A percentile compares a stretch with the other conserved stretches of the same genome.
phyloP scores from a whole-genome alignment of 30 jellyfish, hydroid and myxozoan genomes.

The Aurelia aurita region DNA sequence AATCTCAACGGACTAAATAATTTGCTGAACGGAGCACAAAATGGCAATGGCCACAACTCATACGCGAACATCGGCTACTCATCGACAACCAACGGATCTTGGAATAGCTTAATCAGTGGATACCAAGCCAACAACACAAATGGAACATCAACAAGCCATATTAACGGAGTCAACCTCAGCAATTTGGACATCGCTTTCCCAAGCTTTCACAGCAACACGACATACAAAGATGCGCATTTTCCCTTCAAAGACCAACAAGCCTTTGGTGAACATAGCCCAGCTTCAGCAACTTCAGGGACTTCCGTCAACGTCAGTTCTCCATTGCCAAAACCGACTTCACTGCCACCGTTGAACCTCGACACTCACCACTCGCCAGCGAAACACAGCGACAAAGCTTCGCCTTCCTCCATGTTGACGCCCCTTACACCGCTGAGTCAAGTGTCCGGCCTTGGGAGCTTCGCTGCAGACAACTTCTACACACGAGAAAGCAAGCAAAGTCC shows the following conservation, averaged over 20 bases:
- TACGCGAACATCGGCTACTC: slow-evolving; percentile 50
- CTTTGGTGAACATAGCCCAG: slow-evolving; percentile 76
- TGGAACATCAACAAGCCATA: slow-evolving; percentile 54
- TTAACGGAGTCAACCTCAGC: slow-evolving; percentile 50
- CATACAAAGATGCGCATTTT: slow-evolving; percentile 65
- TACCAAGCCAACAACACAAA: slow-evolving; percentile 29
- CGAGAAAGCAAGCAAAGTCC: slow-evolving; percentile 93
- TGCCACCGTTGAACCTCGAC: slow-evolving; percentile 89
- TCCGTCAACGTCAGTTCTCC: slow-evolving; percentile 63
- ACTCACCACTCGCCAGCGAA: slow-evolving; percentile 70
- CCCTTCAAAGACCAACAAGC: slow-evolving; percentile 75
- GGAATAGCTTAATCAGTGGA: slow-evolving; percentile 58
- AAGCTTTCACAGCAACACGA: slow-evolving; percentile 54
- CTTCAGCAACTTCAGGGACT: slow-evolving; percentile 44
- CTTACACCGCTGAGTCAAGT: slow-evolving; percentile 96
- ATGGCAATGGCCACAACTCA: slow-evolving; percentile 45
- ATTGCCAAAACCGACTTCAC: slow-evolving; percentile 74
- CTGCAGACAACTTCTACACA: slow-evolving; percentile 75
- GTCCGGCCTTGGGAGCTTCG: slow-evolving; percentile 87
- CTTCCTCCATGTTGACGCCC: slow-evolving; percentile 96
- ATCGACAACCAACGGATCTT: slow-evolving; percentile 38
- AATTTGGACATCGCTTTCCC: slow-evolving; percentile 73
- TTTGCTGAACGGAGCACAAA: slow-evolving; percentile 63
- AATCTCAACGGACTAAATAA: slow-evolving; percentile 59
- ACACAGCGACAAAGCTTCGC: slow-evolving; percentile 94